Evolutionary conservation across 2,113 vertebrate genomes (phyloP).

Genomic region (Panthera uncia): DNA sequence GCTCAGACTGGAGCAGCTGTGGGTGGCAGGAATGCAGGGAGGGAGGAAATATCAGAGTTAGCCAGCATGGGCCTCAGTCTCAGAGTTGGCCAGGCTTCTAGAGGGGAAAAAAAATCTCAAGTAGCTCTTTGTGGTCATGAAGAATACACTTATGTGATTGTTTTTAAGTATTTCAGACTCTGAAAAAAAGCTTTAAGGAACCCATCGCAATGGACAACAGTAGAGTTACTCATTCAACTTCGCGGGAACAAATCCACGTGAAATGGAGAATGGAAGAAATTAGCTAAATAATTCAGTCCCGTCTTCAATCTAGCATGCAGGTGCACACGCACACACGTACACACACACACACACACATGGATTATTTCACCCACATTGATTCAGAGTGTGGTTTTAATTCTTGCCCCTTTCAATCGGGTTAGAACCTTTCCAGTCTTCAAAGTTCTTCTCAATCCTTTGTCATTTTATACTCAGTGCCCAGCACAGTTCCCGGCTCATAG

Average conservation of each 20-base stretch:
- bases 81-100: constrained; percentile 53
- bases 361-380: neutral
- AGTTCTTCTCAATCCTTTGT: neutral
- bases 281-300: neutral
- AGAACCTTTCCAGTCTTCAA: neutral
- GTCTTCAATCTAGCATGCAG: neutral
- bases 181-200: constrained; percentile 58
- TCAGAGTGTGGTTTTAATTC: neutral
- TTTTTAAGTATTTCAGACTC: constrained; percentile 43
- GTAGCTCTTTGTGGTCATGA: constrained; percentile 69
- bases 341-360: too few species aligned
- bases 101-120: constrained; percentile 18
- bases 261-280: neutral
- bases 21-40: constrained; percentile 64
- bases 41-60: constrained; percentile 40
- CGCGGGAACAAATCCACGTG: neutral
- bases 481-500: neutral
- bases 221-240: neutral
- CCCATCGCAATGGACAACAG: neutral
- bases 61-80: constrained; percentile 37
- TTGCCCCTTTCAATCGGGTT: neutral
- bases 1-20: constrained; percentile 56
- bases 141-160: constrained; percentile 60
- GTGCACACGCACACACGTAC: too few species aligned
- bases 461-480: neutral